Conservation (phyloP, 2,797 vertebrate genomes). For the Morelia viridis region DNA sequence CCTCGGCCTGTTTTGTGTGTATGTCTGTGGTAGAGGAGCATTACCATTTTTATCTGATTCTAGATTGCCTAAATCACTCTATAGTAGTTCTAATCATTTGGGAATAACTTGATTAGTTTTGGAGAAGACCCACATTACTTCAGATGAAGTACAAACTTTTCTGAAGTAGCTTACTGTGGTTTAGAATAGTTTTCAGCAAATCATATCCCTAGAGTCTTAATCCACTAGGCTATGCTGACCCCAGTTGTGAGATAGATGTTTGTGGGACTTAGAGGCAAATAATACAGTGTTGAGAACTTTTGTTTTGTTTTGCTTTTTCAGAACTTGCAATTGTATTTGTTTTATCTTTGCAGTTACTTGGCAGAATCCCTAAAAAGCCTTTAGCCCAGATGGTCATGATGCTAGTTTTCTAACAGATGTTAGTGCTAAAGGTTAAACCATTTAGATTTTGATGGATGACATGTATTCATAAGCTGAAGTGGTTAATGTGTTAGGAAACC, state of each 20-base stretch:
- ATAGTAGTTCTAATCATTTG: background rate
- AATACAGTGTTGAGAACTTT: conserved; percentile 14
- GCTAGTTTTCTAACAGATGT: conserved; percentile 83
- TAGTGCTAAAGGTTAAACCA: conserved; percentile 84
- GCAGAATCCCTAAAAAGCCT: conserved; percentile 20
- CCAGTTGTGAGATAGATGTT: background rate
- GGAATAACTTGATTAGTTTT: background rate
- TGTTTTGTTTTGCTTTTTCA: conserved; percentile 36
- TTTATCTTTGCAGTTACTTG: conserved; percentile 32
- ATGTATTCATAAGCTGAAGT: conserved; percentile 78
- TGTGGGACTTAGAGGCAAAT: background rate
- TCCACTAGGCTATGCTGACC: background rate
- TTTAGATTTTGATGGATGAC: conserved; percentile 86
- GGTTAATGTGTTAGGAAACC: conserved; percentile 60
- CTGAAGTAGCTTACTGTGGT: background rate
- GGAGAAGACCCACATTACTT: background rate
- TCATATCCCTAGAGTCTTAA: background rate
- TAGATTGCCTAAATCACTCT: background rate
- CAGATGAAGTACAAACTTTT: background rate
- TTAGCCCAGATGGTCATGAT: conserved; percentile 50
- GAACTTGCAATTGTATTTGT: conserved; percentile 23
- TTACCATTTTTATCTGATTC: background rate
- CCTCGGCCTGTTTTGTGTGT: background rate
- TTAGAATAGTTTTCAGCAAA: background rate
- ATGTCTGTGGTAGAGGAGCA: too few relatives aligned